Evolutionary conservation across 92 coral and sea anemone genomes (phyloP), one percentile per base, ranked within the genome.

Genomic region (Heteractis magnifica): DNA sequence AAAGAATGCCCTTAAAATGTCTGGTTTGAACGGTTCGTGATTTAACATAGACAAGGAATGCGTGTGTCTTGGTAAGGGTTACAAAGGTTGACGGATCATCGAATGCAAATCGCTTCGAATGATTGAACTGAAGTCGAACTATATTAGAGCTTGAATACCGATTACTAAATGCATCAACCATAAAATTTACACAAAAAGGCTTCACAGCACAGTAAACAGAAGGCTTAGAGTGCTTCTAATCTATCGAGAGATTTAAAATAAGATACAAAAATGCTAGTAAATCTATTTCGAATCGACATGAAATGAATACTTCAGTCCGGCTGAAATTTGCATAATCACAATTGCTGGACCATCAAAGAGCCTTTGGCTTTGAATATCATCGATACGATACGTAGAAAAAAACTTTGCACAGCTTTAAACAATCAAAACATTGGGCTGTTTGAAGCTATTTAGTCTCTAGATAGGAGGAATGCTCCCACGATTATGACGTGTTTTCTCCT

Each of bases 231-330:
- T 11, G 55, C 20, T 49, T 1, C 20, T 49, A 18, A 49, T 49
- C 9, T 74, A 15, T 49, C 20, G 51, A 26, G 56, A 18, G 21
- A 11, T 70, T 26, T 51, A 70, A 71, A 49, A 81, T 74, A 48
- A 21, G 14, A 68, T 10, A 21, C 14, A 62, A 19, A 81, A 70
- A 55, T 51, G 51, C 34, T 51, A 13, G 21, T 41, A 68, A 48
- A 56, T 9, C 81, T 50, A 26, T 78, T 56, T 78, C 53, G 18
- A 71, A 34, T 51, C 76, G 59, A 81, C 73, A 70, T 70, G 84
- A 81, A 81, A 81, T 81, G 84, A 81, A 81, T 81, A 81, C 77
- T 70, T 68, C 77, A 50, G 84, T 65, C 23, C 84, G 84, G 52
- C 51, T 26, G 77, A 81, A 81, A 81, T 81, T 81, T 81, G 84